Percentiles rank a stretch among this genome's conserved stretches.
Evolutionary conservation across 2,888 invertebrate species (phyloP).

Genomic region (Melanchra persicariae): DNA sequence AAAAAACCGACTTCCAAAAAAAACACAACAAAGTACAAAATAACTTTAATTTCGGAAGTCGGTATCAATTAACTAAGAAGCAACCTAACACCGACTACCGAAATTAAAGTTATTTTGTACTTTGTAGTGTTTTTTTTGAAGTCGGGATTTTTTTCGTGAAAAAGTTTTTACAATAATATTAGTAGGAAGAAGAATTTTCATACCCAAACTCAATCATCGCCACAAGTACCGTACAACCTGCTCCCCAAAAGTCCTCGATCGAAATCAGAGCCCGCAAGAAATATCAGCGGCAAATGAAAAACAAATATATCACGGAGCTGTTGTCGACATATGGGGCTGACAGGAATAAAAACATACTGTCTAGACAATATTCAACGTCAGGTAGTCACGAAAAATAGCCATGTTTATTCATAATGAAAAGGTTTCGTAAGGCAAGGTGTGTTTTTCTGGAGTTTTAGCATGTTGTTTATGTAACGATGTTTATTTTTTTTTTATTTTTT

Average conservation of each 20-base stretch:
- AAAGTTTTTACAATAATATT: too few relatives aligned
- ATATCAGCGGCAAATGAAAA: constrained; percentile 55
- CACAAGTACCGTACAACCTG: not conserved
- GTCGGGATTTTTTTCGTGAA: too few relatives aligned
- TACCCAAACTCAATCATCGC: not conserved
- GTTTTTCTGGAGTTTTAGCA: constrained; percentile 6
- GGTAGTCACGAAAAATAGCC: constrained; percentile 47
- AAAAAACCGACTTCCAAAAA: too few relatives aligned
- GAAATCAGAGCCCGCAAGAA: constrained; percentile 10
- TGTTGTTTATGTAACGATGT: constrained; percentile 1
- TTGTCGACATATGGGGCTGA: constrained; percentile 53
- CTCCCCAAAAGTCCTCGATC: not conserved
- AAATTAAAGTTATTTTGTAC: too few relatives aligned
- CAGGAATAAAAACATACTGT: constrained; percentile 56
- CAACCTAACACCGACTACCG: too few relatives aligned
- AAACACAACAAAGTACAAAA: too few relatives aligned
- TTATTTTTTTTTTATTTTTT: too few relatives aligned
- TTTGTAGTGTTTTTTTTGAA: too few relatives aligned
- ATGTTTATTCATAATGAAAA: constrained; percentile 45
- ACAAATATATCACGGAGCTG: constrained; percentile 53
- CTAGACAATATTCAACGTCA: constrained; percentile 47
- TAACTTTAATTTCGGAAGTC: too few relatives aligned
- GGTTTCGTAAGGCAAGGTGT: not conserved
- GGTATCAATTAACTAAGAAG: too few relatives aligned
- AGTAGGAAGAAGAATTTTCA: not conserved